A percentile compares a stretch with the other conserved stretches of the same genome.
These are phyloP conservation scores for Clarias platycephalus DNA, from an alignment of 2,797 vertebrate genomes.

Conservation along the genomic window DNA sequence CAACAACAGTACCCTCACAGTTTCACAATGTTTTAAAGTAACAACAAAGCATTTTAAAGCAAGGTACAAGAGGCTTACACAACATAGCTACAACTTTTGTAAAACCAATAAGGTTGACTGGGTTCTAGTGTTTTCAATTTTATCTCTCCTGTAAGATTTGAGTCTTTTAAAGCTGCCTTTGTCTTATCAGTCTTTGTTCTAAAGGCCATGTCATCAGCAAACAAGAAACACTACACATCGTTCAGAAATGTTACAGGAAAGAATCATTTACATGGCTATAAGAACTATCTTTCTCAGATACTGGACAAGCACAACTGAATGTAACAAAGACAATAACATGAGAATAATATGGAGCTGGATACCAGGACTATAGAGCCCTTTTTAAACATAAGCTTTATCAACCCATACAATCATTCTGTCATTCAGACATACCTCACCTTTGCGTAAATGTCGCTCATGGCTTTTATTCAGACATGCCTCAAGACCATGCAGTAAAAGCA, in stretches of 20 bases:
- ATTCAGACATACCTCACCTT: too few species aligned
- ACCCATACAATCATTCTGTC: too few species aligned
- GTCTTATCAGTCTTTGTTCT: conserved; percentile 2
- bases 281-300: neutral
- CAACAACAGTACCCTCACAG: conserved; percentile 32
- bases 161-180: neutral
- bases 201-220: conserved; percentile 26
- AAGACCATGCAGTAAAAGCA: too few species aligned
- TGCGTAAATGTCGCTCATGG: too few species aligned
- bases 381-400: too few species aligned
- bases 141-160: neutral
- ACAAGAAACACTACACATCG: conserved; percentile 25
- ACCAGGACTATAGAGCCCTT: neutral
- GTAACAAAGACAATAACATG: neutral
- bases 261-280: neutral
- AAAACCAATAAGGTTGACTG: neutral
- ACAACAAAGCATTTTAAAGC: neutral
- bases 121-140: neutral
- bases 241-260: conserved; percentile 24
- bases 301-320: neutral
- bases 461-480: too few species aligned
- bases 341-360: neutral
- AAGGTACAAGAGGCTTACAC: neutral
- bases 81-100: neutral
- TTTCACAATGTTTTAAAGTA: conserved; percentile 33